Conservation (phyloP, 2,797 vertebrate genomes). For the Heliangelus exortis region DNA sequence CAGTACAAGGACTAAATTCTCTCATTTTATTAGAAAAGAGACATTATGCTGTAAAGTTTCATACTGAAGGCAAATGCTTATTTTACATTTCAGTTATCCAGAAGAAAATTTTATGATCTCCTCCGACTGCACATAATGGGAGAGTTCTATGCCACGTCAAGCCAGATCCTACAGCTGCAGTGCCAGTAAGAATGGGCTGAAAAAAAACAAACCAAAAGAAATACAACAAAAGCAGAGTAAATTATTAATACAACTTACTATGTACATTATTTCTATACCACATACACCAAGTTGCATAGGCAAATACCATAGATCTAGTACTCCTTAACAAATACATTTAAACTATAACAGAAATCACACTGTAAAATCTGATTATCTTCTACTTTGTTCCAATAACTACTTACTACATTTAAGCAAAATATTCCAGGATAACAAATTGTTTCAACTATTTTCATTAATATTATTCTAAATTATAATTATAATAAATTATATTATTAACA, state of each 20-base stretch:
- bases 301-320: not conserved
- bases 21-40: not conserved
- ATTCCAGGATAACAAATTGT: not conserved
- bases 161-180: constrained; percentile 88
- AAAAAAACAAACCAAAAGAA: constrained; percentile 18
- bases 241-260: not conserved
- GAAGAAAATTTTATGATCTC: constrained; percentile 93
- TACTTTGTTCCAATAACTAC: not conserved
- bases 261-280: not conserved
- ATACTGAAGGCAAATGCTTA: constrained; percentile 4
- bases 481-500: not conserved
- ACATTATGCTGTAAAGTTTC: constrained; percentile 13
- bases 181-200: constrained; percentile 90
- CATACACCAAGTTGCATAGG: not conserved
- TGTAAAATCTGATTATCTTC: not conserved
- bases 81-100: constrained; percentile 96
- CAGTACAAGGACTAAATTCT: not conserved
- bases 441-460: not conserved
- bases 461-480: not conserved
- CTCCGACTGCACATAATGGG: constrained; percentile 90
- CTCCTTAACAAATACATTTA: not conserved
- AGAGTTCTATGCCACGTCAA: constrained; percentile 95
- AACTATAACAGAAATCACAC: not conserved
- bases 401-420: not conserved
- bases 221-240: not conserved